These are phyloP conservation scores for Thecophora atra DNA, from an alignment of 2,888 invertebrate species.

Conservation along the genomic window DNA sequence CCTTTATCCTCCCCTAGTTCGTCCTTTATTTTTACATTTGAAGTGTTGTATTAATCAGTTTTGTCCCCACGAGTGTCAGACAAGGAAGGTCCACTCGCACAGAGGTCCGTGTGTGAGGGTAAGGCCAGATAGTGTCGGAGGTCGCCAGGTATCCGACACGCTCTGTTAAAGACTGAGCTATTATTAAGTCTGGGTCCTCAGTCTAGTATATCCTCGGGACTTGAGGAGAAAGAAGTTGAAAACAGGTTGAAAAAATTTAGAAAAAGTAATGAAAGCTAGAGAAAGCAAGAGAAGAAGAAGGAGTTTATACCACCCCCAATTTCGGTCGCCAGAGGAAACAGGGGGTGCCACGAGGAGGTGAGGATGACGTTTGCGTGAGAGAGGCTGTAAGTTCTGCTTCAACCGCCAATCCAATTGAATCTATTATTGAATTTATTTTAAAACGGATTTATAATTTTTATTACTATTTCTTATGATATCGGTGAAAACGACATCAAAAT, in stretches of 20 bases:
- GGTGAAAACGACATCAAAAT: no score
- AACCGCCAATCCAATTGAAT: no score
- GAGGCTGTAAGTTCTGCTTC: no score
- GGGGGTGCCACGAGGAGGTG: no score
- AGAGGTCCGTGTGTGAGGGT: no score
- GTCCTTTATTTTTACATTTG: neutral
- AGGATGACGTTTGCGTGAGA: no score
- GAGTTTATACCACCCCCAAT: no score
- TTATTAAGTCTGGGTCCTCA: slow-evolving; percentile 12
- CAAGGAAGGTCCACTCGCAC: neutral
- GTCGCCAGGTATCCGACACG: no score
- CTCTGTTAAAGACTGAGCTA: slow-evolving; percentile 6
- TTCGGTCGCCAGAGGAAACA: neutral
- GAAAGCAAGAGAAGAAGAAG: neutral
- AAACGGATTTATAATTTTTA: no score
- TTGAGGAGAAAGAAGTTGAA: neutral
- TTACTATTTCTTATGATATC: no score
- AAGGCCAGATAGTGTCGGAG: no score
- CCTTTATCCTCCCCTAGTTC: neutral
- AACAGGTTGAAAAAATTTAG: neutral
- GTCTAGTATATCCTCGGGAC: neutral
- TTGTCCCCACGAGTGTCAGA: neutral
- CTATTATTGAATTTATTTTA: no score
- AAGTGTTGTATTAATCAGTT: neutral
- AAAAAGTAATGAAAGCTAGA: neutral